Conservation (phyloP, 1,140 invertebrate genomes). For the Lerema accius region DNA sequence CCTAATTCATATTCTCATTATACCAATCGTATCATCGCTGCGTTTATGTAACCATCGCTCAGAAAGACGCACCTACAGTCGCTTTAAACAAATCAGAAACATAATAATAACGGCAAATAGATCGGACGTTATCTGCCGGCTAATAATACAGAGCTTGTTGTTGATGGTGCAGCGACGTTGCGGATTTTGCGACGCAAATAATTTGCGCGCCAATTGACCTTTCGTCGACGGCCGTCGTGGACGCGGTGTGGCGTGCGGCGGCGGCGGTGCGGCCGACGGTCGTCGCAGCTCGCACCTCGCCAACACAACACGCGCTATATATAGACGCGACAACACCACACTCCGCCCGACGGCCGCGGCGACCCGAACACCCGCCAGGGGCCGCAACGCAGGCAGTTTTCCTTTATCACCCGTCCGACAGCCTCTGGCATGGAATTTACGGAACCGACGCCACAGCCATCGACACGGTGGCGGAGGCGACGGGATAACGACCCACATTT, state of each 20-base stretch:
- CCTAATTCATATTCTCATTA: neutral
- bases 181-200: slow-evolving; percentile 81
- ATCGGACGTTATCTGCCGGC: slow-evolving; percentile 37
- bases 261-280: slow-evolving; percentile 63
- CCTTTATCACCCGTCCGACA: slow-evolving; percentile 77
- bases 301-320: slow-evolving; percentile 75
- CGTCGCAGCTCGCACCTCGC: slow-evolving; percentile 61
- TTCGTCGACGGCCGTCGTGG: slow-evolving; percentile 75
- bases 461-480: slow-evolving; percentile 60
- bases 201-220: slow-evolving; percentile 82
- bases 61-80: neutral
- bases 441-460: slow-evolving; percentile 62
- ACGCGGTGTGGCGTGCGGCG: slow-evolving; percentile 54
- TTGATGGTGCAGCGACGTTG: slow-evolving; percentile 63
- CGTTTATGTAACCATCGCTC: slow-evolving; percentile 3
- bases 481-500: slow-evolving; percentile 72
- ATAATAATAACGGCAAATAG: slow-evolving; percentile 37
- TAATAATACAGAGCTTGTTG: slow-evolving; percentile 49
- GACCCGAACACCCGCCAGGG: slow-evolving; percentile 67
- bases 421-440: slow-evolving; percentile 73
- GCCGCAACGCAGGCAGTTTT: slow-evolving; percentile 77
- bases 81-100: slow-evolving; percentile 6
- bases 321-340: slow-evolving; percentile 74
- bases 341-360: too few relatives aligned
- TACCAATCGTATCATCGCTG: neutral